Base-by-base conservation (phyloP, 1,140 invertebrate genomes). In the Caerostris darwini region DNA sequence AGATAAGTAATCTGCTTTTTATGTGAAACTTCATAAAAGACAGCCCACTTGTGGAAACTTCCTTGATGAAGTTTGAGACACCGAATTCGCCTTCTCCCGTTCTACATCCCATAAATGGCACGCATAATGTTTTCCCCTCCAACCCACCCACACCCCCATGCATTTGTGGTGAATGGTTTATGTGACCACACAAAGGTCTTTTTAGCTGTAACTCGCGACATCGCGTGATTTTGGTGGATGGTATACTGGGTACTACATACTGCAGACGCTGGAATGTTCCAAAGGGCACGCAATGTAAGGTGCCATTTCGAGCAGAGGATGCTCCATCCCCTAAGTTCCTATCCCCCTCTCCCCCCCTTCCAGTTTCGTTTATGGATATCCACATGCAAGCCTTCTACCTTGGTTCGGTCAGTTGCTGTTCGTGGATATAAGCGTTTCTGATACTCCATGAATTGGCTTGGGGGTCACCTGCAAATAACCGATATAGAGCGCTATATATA, bases 361-460 rank as follows among this genome's bases (percentile, higher is more conserved):
- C 17, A 59, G 57, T 85, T 57, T 85, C 83, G 83, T 59, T 85
- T 85, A 58, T 85, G 83, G 83, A 85, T 59, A 85, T 56, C 56
- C 83, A 87, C 92, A 93, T 93, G 92, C 92, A 87, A 93, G 69
- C 82, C 92, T 93, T 93, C 92, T 93, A 93, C 54, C 7, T 57
- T 93, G 92, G 92, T 87, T n/a, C 59, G 92, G 85, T 82, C 85
- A 34, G 17, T 93, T 87, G 57, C 67, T 50, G 19, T 53, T 17
- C 7, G 53, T 50, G 59, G 92, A 87, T 71, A 58, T 64, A 57
- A 87, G 82, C 54, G 92, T 93, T 93, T 83, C 58, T 86, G 92
- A 86, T 93, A 93, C 83, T 61, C 34, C 50, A 2, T 59, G 54
- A 61, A 7, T 8, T 83, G 67, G 71, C 69, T 83, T 64, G 58